These are phyloP conservation scores for Acronicta aceris DNA, from an alignment of 2,888 invertebrate species.

Conservation along the genomic window DNA sequence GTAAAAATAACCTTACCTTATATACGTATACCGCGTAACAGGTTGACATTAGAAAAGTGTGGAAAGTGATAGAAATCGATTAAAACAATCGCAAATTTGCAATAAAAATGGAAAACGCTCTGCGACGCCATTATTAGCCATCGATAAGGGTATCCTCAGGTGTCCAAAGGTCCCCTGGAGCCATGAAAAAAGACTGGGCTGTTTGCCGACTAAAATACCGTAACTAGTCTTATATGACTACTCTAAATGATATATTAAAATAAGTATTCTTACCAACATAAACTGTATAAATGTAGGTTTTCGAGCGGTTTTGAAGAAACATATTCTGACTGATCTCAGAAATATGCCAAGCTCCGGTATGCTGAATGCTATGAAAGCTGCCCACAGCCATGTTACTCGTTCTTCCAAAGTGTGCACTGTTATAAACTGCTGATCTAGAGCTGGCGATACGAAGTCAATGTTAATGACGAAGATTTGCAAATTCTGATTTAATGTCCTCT, in stretches of 20 bases:
- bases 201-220: no score
- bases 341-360: slow-evolving; percentile 94
- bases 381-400: slow-evolving; percentile 94
- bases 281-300: slow-evolving; percentile 89
- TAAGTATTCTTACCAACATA: slow-evolving; percentile 84
- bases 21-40: no score
- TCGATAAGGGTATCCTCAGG: no score
- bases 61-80: no score
- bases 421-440: slow-evolving; percentile 90
- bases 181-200: no score
- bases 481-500: background rate
- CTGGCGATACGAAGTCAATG: slow-evolving; percentile 72
- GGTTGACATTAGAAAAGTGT: no score
- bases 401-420: slow-evolving; percentile 90
- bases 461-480: background rate
- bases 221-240: no score
- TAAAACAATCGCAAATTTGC: no score
- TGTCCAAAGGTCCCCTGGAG: no score
- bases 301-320: slow-evolving; percentile 92
- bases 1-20: no score
- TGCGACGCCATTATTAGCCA: no score
- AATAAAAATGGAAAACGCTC: no score
- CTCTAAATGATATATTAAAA: background rate
- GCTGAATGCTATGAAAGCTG: slow-evolving; percentile 92
- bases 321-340: slow-evolving; percentile 91